Evolutionary conservation across 2,113 vertebrate genomes (phyloP), one percentile per base, ranked within the genome.

Genomic region (Percina caprodes): DNA sequence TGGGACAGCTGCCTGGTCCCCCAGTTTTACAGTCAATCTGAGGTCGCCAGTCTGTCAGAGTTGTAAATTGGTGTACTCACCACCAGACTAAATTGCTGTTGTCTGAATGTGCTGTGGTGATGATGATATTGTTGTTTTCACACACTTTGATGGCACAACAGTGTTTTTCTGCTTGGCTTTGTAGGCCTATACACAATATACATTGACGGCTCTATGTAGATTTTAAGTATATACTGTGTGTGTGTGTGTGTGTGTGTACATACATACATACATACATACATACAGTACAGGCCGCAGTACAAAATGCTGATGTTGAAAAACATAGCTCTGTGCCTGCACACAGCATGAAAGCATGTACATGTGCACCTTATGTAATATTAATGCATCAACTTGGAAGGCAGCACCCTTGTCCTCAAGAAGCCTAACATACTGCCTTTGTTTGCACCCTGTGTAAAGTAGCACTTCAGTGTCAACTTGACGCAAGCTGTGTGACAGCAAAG

Each of bases 1-100:
- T 1, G 23, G 80, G 80, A 86, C 87, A 89, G 88, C 86, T 89
- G 90, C 72, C 74, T 67, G 70, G 35, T 74, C 75, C 73, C 75
- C 52, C 63, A 0, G 10, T 74, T 79, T 90, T 76, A 84, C 81
- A 87, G 68, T 78, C 67, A 79, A 73, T 83, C 83, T 72, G 76
- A 86, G 78, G 88, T 85, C n/a, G 42, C 24, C 67, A 16, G 72
- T 58, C 52, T 74, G 79, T 80, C 81, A 77, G 23, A 72, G 77
- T 80, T 66, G 71, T 84, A 86, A 88, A 86, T 73, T 67, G 73
- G 18, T 74, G 30, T 46, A 39, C 69, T 84, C 45, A 61, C 52
- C 65, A 66, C 52, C 65, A 66, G 61, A n/a, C 84, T 56, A 79
- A 48, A 79, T 52, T 52, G 48, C 66, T 49, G 23, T 42, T 30